Evolutionary conservation across 2,113 vertebrate genomes (phyloP).

Genomic region (Sylvia atricapilla): DNA sequence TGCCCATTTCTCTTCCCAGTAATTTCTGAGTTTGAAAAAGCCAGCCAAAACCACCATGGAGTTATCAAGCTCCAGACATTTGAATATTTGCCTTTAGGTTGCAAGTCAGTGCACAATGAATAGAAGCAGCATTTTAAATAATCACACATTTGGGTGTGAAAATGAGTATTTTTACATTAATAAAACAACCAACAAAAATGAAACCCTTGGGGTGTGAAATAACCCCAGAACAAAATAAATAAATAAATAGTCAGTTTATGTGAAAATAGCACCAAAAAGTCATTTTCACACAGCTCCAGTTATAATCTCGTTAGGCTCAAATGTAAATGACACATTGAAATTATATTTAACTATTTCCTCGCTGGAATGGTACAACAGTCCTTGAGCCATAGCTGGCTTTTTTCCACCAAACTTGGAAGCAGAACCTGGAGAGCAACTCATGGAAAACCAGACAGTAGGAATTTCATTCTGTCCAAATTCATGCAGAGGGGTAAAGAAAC

Average conservation of each 20-base stretch:
- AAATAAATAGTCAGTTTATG: constrained; percentile 56
- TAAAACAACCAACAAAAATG: constrained; percentile 61
- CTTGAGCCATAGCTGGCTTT: background rate
- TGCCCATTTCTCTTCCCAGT: background rate
- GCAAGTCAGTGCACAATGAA: constrained; percentile 45
- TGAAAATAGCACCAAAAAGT: constrained; percentile 62
- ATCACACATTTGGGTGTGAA: constrained; percentile 63
- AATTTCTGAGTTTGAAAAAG: background rate
- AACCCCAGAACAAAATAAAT: constrained; percentile 63
- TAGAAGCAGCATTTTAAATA: constrained; percentile 60
- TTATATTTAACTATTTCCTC: constrained; percentile 48
- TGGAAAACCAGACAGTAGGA: background rate
- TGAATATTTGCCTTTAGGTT: constrained; percentile 56
- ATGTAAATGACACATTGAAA: constrained; percentile 53
- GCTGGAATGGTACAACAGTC: background rate
- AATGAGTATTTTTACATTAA: constrained; percentile 68
- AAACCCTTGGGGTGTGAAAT: constrained; percentile 62
- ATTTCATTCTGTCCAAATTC: background rate
- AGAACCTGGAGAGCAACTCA: background rate
- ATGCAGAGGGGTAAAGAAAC: background rate
- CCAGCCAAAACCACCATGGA: background rate
- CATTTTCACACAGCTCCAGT: constrained; percentile 59
- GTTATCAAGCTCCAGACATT: constrained; percentile 44
- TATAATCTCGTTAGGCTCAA: constrained; percentile 51
- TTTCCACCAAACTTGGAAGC: background rate